A percentile compares a stretch with the other conserved stretches of the same genome.
Evolutionary conservation across 2,888 invertebrate species (phyloP).

Genomic region (Halictus ligatus): DNA sequence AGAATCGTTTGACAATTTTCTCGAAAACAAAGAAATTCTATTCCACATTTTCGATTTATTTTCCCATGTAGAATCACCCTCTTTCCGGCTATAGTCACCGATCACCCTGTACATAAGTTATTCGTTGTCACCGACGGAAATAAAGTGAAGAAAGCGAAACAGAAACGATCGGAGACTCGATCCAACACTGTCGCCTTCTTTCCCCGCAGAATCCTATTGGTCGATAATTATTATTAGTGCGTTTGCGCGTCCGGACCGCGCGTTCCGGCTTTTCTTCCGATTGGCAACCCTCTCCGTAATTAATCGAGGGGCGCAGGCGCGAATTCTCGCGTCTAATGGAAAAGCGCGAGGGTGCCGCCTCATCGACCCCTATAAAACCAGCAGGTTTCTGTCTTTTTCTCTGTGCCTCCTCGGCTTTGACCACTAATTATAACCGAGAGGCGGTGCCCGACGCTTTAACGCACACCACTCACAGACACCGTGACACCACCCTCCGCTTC

Average conservation of each 20-base stretch:
- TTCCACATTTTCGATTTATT: too few species aligned
- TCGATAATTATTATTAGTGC: constrained; percentile 81
- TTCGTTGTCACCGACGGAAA: background rate
- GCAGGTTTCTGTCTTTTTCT: constrained; percentile 59
- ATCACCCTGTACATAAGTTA: background rate
- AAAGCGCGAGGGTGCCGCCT: constrained; percentile 66
- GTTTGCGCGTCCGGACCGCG: constrained; percentile 72
- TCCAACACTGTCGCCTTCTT: background rate
- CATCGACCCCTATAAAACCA: constrained; percentile 65
- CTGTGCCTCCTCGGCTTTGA: constrained; percentile 52
- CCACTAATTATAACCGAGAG: constrained; percentile 79
- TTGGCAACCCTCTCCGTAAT: constrained; percentile 81
- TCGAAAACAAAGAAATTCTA: too few species aligned
- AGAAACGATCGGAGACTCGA: background rate
- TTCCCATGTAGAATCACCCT: background rate
- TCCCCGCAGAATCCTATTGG: constrained; percentile 66
- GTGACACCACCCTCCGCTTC: constrained; percentile 26
- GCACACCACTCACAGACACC: constrained; percentile 24
- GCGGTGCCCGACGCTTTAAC: constrained; percentile 68
- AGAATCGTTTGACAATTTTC: too few species aligned
- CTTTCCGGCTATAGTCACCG: background rate
- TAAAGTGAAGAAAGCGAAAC: background rate
- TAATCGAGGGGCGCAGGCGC: constrained; percentile 80
- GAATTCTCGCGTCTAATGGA: constrained; percentile 74
- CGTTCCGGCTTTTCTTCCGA: constrained; percentile 70